Evolutionary conservation across 2,113 vertebrate species (phyloP).

Genomic region (Echinops telfairi): DNA sequence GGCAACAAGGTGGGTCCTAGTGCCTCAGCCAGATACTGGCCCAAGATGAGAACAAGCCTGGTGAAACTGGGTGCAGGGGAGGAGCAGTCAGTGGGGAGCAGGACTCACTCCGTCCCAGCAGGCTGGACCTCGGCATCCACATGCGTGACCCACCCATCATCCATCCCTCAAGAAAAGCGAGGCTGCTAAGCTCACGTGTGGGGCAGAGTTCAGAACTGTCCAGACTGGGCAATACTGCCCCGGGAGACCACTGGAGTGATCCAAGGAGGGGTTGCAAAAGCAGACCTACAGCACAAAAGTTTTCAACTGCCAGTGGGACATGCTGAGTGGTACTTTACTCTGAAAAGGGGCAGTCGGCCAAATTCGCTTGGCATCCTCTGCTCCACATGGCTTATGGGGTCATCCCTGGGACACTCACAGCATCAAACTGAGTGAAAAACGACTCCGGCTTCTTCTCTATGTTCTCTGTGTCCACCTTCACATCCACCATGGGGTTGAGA

Average conservation of each 20-base stretch:
- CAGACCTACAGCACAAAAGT: too few relatives aligned
- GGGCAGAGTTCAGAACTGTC: not conserved
- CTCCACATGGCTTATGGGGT: too few relatives aligned
- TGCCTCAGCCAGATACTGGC: constrained; percentile 50
- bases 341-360: too few relatives aligned
- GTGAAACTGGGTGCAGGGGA: constrained; percentile 14
- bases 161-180: not conserved
- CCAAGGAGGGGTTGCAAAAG: too few relatives aligned
- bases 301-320: too few relatives aligned
- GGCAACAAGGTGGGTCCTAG: constrained; percentile 22
- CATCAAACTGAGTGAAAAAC: constrained; percentile 95
- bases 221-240: not conserved
- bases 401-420: constrained; percentile 86
- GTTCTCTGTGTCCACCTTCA: constrained; percentile 90
- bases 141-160: too few relatives aligned
- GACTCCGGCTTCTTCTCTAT: constrained; percentile 91
- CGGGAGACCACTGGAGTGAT: too few relatives aligned
- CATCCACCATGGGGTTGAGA: constrained; percentile 98
- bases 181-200: too few relatives aligned
- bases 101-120: not conserved
- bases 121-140: not conserved
- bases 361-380: too few relatives aligned
- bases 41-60: constrained; percentile 40
- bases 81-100: constrained; percentile 28
- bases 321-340: too few relatives aligned